phyloP scores from a whole-genome alignment of 2,113 vertebrate genomes.

The Motacilla alba region DNA sequence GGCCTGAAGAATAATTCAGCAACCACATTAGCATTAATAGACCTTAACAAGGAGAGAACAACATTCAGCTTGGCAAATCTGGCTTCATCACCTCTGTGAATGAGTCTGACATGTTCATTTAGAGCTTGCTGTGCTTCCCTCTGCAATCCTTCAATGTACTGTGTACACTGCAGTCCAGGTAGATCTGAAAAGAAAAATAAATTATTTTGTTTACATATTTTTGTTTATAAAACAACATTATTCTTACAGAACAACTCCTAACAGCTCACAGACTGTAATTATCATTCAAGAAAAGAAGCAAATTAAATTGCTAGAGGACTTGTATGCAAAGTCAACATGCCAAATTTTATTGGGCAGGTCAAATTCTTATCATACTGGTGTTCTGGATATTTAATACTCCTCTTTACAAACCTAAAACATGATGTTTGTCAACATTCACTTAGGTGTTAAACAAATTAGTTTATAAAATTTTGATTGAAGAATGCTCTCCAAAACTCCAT shows the following conservation, averaged over 20 bases:
- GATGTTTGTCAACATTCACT: neutral
- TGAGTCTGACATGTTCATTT: slow-evolving; percentile 88
- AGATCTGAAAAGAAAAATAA: slow-evolving; percentile 76
- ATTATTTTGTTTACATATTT: neutral
- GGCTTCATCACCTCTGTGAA: slow-evolving; percentile 81
- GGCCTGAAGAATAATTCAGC: slow-evolving; percentile 94
- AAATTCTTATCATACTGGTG: neutral
- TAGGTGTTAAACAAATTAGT: neutral
- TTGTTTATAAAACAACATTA: neutral
- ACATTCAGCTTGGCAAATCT: slow-evolving; percentile 90
- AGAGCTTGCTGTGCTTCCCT: slow-evolving; percentile 91
- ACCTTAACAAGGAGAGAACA: slow-evolving; percentile 88
- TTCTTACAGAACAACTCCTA: neutral
- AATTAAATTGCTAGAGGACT: neutral
- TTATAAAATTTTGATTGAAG: neutral
- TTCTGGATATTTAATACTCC: neutral
- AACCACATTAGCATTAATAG: slow-evolving; percentile 85
- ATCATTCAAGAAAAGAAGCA: neutral
- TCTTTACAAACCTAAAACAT: neutral
- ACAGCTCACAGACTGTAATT: neutral
- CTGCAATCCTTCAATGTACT: slow-evolving; percentile 92
- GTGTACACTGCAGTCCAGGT: slow-evolving; percentile 86
- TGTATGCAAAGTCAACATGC: neutral
- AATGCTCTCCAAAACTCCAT: neutral
- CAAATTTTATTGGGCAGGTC: neutral